Evolutionary conservation across 2,113 vertebrate genomes (phyloP).

Genomic region (Odontophorus gujanensis): DNA sequence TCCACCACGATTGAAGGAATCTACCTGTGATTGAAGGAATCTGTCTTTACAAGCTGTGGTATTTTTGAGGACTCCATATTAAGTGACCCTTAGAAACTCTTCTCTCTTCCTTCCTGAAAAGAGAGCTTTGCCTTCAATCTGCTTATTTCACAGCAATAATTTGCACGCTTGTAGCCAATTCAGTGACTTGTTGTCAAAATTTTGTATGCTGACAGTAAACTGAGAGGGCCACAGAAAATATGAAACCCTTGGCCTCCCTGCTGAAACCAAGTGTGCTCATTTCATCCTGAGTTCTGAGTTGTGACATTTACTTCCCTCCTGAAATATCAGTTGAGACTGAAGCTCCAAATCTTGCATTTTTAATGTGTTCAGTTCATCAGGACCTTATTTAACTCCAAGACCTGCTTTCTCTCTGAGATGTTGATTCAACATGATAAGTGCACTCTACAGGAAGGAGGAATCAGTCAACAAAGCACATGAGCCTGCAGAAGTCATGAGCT

Average conservation of each 20-base stretch:
- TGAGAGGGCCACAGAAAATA: not conserved
- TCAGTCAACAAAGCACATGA: slow-evolving; percentile 10
- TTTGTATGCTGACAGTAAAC: not conserved
- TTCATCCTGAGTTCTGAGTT: not conserved
- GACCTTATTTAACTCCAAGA: slow-evolving; percentile 38
- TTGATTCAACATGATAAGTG: slow-evolving; percentile 55
- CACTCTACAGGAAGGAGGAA: not conserved
- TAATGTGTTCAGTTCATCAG: rapidly evolving
- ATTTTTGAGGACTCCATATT: not conserved
- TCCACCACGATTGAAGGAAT: not conserved
- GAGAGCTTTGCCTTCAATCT: not conserved
- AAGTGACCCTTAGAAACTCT: not conserved
- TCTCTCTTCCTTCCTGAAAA: not conserved
- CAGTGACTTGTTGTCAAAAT: not conserved
- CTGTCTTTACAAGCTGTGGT: not conserved
- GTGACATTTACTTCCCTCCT: slow-evolving; percentile 7
- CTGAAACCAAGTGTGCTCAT: not conserved
- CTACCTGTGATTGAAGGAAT: not conserved
- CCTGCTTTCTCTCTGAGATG: slow-evolving; percentile 42
- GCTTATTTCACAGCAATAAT: not conserved
- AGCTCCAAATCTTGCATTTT: slow-evolving; percentile 50
- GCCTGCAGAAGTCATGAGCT: not conserved
- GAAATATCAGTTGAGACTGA: not conserved
- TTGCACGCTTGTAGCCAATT: not conserved
- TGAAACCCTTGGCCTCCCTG: not conserved